phyloP scores from a whole-genome alignment of 1,140 invertebrate genomes.

The Cydia pomonella region DNA sequence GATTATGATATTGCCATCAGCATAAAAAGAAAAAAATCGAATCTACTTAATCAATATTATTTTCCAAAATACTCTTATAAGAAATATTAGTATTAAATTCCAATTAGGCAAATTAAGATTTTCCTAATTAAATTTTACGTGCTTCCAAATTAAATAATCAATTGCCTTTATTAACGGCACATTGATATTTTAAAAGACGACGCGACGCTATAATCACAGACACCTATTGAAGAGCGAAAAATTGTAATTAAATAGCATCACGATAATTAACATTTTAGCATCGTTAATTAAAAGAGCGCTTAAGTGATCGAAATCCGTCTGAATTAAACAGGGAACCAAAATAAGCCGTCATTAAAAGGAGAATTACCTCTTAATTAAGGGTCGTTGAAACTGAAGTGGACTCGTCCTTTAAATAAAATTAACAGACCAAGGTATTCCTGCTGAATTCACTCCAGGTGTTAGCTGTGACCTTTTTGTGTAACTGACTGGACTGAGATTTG shows the following conservation, averaged over 20 bases:
- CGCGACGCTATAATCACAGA: background rate
- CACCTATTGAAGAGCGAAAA: background rate
- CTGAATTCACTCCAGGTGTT: slow-evolving; percentile 31
- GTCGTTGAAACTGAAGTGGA: slow-evolving; percentile 29
- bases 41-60: too few relatives aligned
- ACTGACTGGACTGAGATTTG: background rate
- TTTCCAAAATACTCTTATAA: too few relatives aligned
- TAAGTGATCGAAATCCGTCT: slow-evolving; percentile 39
- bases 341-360: slow-evolving; percentile 39
- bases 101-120: too few relatives aligned
- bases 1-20: too few relatives aligned
- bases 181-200: too few relatives aligned
- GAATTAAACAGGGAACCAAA: slow-evolving; percentile 30
- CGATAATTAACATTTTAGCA: slow-evolving; percentile 18
- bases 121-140: too few relatives aligned
- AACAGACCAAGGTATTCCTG: slow-evolving; percentile 38
- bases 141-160: too few relatives aligned
- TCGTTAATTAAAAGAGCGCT: slow-evolving; percentile 36
- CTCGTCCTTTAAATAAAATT: slow-evolving; percentile 36
- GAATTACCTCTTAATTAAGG: slow-evolving; percentile 42
- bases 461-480: background rate
- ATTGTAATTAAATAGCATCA: background rate
- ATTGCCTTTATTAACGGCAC: too few relatives aligned
- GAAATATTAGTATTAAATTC: too few relatives aligned
- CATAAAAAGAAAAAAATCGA: too few relatives aligned